Percentiles rank a stretch among this genome's conserved stretches.
These are phyloP conservation scores for Babyrousa celebensis DNA, from an alignment of 2,797 vertebrate genomes.

Conservation along the genomic window DNA sequence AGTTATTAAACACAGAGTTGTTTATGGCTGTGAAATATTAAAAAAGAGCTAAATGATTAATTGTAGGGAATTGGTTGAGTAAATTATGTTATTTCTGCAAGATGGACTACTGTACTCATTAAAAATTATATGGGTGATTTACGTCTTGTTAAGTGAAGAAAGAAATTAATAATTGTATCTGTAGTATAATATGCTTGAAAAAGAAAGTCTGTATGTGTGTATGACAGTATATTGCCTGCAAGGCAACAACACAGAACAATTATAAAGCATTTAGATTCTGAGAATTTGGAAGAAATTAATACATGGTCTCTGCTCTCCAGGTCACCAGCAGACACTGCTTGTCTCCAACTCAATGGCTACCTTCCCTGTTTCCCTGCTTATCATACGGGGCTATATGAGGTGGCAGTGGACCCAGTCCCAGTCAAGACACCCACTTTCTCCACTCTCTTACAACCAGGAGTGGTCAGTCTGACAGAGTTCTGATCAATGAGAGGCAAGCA, in stretches of 20 bases:
- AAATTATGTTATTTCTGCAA: constrained; percentile 41
- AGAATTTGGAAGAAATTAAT: background rate
- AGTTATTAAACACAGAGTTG: constrained; percentile 30
- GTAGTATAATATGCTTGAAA: background rate
- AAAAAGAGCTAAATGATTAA: constrained; percentile 47
- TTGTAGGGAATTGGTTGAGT: background rate
- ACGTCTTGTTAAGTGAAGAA: background rate
- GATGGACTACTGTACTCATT: background rate
- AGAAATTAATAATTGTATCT: background rate
- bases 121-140: constrained; percentile 21
- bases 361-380: background rate
- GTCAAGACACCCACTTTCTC: background rate
- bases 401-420: background rate
- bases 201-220: background rate
- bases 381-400: background rate
- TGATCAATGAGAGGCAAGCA: background rate
- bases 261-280: background rate
- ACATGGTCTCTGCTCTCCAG: background rate
- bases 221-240: background rate
- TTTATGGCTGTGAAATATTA: constrained; percentile 63
- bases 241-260: background rate
- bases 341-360: background rate
- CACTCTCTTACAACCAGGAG: background rate
- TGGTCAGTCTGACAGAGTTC: background rate
- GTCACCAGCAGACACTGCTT: background rate